phyloP scores from a whole-genome alignment of 2,113 vertebrate genomes.

The Hemichromis elongatus region DNA sequence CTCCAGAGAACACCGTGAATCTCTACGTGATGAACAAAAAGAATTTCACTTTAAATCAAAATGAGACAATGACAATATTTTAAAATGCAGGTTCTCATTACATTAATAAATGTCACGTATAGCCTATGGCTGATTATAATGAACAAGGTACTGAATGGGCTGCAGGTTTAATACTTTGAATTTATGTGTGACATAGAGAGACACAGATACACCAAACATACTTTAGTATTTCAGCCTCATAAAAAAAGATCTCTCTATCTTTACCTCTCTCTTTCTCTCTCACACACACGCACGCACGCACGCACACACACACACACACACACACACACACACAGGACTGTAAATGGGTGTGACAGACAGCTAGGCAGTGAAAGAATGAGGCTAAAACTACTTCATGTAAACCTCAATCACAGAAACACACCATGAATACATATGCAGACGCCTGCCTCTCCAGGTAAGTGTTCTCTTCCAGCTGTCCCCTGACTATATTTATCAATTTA shows the following conservation, averaged over 20 bases:
- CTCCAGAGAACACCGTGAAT: not conserved
- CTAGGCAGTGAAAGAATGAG: not conserved
- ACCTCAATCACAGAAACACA: not conserved
- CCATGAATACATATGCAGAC: not conserved
- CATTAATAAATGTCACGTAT: not conserved
- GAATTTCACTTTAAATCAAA: not conserved
- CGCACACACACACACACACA: not conserved
- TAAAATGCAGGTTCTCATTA: not conserved
- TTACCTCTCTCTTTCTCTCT: not conserved
- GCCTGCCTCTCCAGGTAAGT: not conserved
- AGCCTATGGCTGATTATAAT: not conserved
- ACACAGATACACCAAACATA: not conserved
- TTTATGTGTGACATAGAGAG: not conserved
- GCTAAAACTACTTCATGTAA: not conserved
- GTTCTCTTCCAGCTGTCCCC: not conserved
- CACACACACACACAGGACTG: not conserved
- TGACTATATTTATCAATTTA: conserved; percentile 8
- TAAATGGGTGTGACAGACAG: not conserved
- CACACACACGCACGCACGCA: not conserved
- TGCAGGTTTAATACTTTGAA: not conserved
- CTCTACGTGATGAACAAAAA: not conserved
- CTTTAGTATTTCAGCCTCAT: not conserved
- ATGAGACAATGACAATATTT: not conserved
- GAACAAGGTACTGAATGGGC: not conserved
- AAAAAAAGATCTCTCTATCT: not conserved